These are phyloP conservation scores for Gobionotothen gibberifrons DNA, from an alignment of 2,797 vertebrate species.

Conservation along the genomic window DNA sequence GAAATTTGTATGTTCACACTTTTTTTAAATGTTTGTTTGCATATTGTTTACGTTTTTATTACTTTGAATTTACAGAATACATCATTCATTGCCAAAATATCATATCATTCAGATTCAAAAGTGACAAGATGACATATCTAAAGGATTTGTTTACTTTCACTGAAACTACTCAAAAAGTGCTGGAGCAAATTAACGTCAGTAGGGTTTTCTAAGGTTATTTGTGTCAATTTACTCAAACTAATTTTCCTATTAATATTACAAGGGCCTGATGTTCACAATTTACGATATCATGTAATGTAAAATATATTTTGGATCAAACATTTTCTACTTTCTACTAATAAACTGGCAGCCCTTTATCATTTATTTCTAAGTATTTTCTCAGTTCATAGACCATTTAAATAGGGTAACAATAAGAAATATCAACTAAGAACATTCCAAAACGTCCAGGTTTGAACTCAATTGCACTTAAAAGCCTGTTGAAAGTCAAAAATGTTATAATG, in stretches of 20 bases:
- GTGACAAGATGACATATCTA: slow-evolving; percentile 27
- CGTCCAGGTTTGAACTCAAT: slow-evolving; percentile 38
- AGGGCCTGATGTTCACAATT: slow-evolving; percentile 48
- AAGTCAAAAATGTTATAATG: slow-evolving; percentile 3
- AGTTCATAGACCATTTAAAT: slow-evolving; percentile 31
- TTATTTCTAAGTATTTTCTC: slow-evolving; percentile 44
- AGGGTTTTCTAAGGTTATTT: slow-evolving; percentile 43
- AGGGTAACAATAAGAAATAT: slow-evolving; percentile 21
- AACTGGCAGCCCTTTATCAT: slow-evolving; percentile 18
- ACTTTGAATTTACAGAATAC: slow-evolving; percentile 47
- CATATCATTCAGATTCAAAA: slow-evolving; percentile 38
- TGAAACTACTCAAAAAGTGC: slow-evolving; percentile 40
- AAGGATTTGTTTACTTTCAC: slow-evolving; percentile 33
- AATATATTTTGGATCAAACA: slow-evolving; percentile 27
- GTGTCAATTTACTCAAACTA: slow-evolving; percentile 28
- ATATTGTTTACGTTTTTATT: slow-evolving; percentile 59
- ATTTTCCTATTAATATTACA: slow-evolving; percentile 45
- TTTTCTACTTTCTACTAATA: slow-evolving; percentile 62
- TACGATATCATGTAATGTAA: slow-evolving; percentile 34
- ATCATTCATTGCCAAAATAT: slow-evolving; percentile 65
- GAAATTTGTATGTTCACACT: slow-evolving; percentile 49
- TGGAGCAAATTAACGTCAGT: slow-evolving; percentile 43
- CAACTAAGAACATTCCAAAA: slow-evolving; percentile 59
- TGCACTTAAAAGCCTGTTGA: slow-evolving; percentile 18
- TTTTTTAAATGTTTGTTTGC: slow-evolving; percentile 53